Conservation (phyloP, 2,113 vertebrate species). For the Anarrhichthys ocellatus region DNA sequence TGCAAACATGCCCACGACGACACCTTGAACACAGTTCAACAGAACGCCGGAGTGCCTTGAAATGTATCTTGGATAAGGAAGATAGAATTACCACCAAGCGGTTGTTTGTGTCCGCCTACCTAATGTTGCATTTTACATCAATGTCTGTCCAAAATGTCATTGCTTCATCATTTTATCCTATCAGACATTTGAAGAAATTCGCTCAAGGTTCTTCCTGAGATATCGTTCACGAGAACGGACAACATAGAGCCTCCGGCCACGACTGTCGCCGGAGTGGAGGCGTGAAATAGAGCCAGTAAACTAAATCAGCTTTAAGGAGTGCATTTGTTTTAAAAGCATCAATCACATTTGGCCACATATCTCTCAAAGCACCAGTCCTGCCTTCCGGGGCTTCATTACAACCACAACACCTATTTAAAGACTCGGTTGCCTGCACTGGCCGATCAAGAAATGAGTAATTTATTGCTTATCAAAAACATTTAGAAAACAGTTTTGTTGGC, state of each 20-base stretch:
- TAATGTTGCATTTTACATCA: no score
- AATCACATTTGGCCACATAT: background rate
- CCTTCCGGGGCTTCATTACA: background rate
- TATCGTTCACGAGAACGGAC: no score
- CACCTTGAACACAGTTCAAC: background rate
- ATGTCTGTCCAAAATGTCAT: no score
- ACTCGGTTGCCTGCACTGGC: background rate
- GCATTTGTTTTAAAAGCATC: background rate
- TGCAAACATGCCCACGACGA: constrained; percentile 1
- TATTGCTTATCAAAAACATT: background rate
- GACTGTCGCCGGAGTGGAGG: no score
- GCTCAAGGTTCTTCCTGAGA: no score
- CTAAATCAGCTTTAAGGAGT: background rate
- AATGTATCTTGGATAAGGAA: background rate
- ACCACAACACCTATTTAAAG: background rate
- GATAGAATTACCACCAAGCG: no score
- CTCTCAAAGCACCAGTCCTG: background rate
- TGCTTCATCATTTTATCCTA: no score
- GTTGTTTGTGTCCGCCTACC: no score
- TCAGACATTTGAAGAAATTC: no score
- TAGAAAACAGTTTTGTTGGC: background rate
- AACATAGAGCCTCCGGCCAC: no score
- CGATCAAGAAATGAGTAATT: background rate
- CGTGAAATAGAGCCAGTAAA: background rate
- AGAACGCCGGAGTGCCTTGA: background rate